phyloP scores from a whole-genome alignment of 37 sponge, comb jelly and placozoan genomes.

The Spongilla lacustris region DNA sequence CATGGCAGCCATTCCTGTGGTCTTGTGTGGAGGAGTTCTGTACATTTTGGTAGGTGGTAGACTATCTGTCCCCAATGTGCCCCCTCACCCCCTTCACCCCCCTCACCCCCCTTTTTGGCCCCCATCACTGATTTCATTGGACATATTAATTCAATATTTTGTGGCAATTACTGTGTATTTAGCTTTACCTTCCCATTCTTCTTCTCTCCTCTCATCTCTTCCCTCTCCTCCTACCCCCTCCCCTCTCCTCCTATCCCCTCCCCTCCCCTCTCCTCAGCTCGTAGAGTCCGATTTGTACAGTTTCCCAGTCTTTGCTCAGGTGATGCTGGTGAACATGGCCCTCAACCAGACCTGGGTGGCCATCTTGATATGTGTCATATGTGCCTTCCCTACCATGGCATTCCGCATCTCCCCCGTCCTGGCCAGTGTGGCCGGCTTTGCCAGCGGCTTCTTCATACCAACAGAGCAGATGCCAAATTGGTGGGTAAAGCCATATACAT shows the following conservation, averaged over 20 bases:
- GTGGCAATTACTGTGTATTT: too few relatives aligned
- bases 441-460: constrained; percentile 92
- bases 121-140: not conserved
- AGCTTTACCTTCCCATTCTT: not conserved
- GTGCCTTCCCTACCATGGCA: constrained; percentile 52
- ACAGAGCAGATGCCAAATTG: constrained; percentile 36
- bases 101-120: not conserved
- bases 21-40: constrained; percentile 34
- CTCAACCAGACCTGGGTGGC: constrained; percentile 90
- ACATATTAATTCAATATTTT: too few relatives aligned
- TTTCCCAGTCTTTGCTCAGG: constrained; percentile 40
- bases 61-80: not conserved
- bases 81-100: not conserved
- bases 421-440: constrained; percentile 81
- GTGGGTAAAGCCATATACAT: constrained; percentile 48
- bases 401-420: constrained; percentile 75
- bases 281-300: constrained; percentile 40
- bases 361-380: constrained; percentile 71
- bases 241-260: not conserved
- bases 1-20: constrained; percentile 33
- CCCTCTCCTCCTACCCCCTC: constrained; percentile 15
- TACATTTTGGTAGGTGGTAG: constrained; percentile 54
- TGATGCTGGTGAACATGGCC: constrained; percentile 69
- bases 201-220: constrained; percentile 2
- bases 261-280: constrained; percentile 25